Conservation (phyloP, 2,113 vertebrate species). For the Callaeas wilsoni region DNA sequence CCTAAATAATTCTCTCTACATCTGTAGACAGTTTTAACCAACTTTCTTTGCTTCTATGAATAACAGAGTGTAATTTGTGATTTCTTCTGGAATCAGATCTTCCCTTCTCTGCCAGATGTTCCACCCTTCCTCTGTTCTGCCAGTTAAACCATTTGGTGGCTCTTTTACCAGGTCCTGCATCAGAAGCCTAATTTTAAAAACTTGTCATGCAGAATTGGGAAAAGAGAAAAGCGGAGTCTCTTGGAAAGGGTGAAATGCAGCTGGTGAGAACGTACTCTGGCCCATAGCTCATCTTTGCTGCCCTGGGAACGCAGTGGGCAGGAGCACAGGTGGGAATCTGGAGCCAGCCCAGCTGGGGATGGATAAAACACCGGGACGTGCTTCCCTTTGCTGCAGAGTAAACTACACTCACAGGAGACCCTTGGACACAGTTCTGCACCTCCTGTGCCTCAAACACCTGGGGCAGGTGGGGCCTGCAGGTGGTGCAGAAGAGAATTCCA, state of each 20-base stretch:
- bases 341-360: neutral
- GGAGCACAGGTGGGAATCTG: neutral
- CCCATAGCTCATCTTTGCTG: neutral
- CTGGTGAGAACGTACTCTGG: neutral
- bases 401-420: neutral
- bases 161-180: neutral
- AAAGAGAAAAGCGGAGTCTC: neutral
- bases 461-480: neutral
- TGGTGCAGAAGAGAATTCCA: neutral
- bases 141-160: neutral
- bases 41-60: neutral
- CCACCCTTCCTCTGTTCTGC: constrained; percentile 19
- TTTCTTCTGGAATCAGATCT: neutral
- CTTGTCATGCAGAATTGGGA: fast-evolving
- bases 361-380: neutral
- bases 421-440: neutral
- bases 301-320: neutral
- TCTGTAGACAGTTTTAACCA: neutral
- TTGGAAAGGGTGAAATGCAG: neutral
- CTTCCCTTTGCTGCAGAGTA: neutral
- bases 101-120: constrained; percentile 16
- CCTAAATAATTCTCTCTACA: neutral
- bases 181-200: neutral
- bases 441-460: neutral
- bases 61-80: neutral